Evolutionary conservation across 2,113 vertebrate species (phyloP).

Genomic region (Stomatorhinus ivindoensis): DNA sequence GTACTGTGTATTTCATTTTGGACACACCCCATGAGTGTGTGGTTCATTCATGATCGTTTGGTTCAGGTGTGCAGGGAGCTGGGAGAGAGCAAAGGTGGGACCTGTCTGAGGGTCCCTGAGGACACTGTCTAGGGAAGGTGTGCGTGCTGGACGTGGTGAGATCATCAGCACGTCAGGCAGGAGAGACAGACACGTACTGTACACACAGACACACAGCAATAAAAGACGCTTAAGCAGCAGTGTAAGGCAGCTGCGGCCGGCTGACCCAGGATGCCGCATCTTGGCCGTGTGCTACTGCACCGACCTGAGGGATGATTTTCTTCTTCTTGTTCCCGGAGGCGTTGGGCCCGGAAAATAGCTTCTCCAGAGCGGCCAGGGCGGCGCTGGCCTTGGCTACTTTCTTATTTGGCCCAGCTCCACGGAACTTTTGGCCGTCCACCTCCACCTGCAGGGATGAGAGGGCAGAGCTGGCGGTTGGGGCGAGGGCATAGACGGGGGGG

Average conservation of each 20-base stretch:
- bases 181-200: not conserved
- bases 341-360: conserved; percentile 95
- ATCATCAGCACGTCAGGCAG: too few relatives aligned
- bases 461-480: not conserved
- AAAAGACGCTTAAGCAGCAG: not conserved
- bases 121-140: not conserved
- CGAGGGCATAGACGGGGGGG: not conserved
- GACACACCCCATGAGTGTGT: not conserved
- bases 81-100: not conserved
- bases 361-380: conserved; percentile 89
- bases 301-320: conserved; percentile 90
- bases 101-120: not conserved
- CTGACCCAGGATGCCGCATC: not conserved
- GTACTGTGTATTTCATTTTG: not conserved
- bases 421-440: conserved; percentile 98
- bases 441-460: conserved; percentile 69
- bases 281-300: not conserved
- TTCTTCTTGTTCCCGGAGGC: conserved; percentile 95
- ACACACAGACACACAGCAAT: not conserved
- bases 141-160: not conserved
- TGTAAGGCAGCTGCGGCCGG: not conserved
- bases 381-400: conserved; percentile 99
- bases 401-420: conserved; percentile 96
- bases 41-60: not conserved
- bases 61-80: not conserved